phyloP scores from a whole-genome alignment of 2,113 vertebrate species.

The Danionella cerebrum region DNA sequence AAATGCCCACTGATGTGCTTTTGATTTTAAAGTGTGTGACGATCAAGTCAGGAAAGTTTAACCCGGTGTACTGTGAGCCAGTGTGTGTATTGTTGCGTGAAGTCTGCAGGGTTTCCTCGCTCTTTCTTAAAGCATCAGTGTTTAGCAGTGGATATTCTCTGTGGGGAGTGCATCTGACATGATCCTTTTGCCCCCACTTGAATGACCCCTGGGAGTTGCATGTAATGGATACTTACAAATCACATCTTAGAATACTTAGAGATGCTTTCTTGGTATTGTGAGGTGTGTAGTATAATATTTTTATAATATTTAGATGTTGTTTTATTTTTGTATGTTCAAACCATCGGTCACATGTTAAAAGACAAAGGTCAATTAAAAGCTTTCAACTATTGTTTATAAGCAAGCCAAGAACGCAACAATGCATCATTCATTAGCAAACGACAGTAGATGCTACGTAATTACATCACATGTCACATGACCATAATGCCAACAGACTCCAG shows the following conservation, averaged over 20 bases:
- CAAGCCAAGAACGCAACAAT: too few species aligned
- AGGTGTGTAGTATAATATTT: neutral
- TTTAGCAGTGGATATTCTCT: neutral
- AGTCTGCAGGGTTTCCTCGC: neutral
- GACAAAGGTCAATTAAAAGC: too few species aligned
- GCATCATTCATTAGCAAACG: too few species aligned
- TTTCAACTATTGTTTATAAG: too few species aligned
- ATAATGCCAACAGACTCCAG: too few species aligned
- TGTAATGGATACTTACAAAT: neutral
- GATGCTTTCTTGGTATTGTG: neutral
- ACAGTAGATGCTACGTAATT: too few species aligned
- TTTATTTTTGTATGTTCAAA: too few species aligned
- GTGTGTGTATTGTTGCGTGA: neutral
- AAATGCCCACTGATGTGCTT: neutral
- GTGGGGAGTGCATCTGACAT: neutral
- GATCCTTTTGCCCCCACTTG: conserved; percentile 10
- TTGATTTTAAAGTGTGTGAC: neutral
- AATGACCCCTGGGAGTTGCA: neutral
- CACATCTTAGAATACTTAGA: neutral
- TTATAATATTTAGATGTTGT: too few species aligned
- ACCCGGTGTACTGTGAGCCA: neutral
- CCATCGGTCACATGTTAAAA: too few species aligned
- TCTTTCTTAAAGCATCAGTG: neutral
- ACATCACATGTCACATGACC: too few species aligned
- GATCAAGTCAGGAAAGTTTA: conserved; percentile 10